Evolutionary conservation across 2,797 vertebrate species (phyloP).

Genomic region (Potorous gilbertii): DNA sequence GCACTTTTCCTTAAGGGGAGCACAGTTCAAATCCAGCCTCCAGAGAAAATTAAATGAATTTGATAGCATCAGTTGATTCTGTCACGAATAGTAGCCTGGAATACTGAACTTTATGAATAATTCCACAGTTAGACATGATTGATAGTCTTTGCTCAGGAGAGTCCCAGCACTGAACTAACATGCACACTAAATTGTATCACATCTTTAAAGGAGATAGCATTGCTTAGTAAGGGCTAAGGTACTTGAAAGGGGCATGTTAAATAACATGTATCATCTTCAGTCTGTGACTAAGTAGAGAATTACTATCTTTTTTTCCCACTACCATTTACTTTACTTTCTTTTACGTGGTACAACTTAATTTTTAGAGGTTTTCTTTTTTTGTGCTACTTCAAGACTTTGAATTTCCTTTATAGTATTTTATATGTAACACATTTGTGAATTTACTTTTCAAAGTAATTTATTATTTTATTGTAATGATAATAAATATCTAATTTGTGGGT

Average conservation of each 20-base stretch:
- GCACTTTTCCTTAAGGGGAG: constrained; percentile 55
- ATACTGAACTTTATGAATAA: constrained; percentile 76
- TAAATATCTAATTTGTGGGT: constrained; percentile 34
- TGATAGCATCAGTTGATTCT: constrained; percentile 75
- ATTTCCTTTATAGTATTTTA: neutral
- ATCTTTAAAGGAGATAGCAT: constrained; percentile 78
- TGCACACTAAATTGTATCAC: constrained; percentile 74
- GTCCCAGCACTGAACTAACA: constrained; percentile 79
- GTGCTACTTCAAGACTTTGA: neutral
- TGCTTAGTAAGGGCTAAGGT: constrained; percentile 67
- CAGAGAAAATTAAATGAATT: constrained; percentile 77
- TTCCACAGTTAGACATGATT: constrained; percentile 74
- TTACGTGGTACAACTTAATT: neutral
- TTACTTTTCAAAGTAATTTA: constrained; percentile 61
- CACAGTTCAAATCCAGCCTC: constrained; percentile 61
- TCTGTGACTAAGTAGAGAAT: neutral
- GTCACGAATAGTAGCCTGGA: constrained; percentile 65
- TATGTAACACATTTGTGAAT: constrained; percentile 59
- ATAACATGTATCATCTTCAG: constrained; percentile 17
- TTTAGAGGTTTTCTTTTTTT: constrained; percentile 39
- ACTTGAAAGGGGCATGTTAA: constrained; percentile 58
- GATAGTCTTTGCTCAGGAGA: constrained; percentile 78
- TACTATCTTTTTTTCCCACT: neutral
- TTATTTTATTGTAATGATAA: constrained; percentile 53
- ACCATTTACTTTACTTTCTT: neutral